Base-by-base conservation (phyloP, 2,888 invertebrate species). In the Hydraecia micacea region DNA sequence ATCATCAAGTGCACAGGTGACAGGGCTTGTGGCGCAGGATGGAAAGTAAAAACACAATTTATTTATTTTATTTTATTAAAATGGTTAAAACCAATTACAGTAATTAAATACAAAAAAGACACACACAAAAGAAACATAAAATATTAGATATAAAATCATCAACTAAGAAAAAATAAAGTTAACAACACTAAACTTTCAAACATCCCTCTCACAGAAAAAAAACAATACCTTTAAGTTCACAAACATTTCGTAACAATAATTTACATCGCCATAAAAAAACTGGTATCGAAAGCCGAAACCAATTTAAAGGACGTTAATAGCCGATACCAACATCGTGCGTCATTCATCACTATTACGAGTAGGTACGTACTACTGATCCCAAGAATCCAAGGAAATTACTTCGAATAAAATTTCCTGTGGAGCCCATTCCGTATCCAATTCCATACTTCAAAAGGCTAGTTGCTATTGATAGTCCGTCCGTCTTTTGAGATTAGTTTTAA, bases 351-450 rank as follows among this genome's bases (percentile, higher is more conserved):
- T 87, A 80, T 55, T 71, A 46, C 36, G 32, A 42, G 25, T 21
- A 36, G 15, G n/a, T 21, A 36, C 21, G n/a, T 72, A 39, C 55
- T 71, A 71, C 69, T 70, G 82, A 74, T 79, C 58, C 73, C 60
- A 77, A 79, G 70, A 81, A 86, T 81, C 75, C 73, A 66, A 90
- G 86, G 81, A 87, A 90, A 89, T 89, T 83, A 90, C 84, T 73
- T 79, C 76, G 82, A 86, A 90, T 87, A 87, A 86, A 89, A 89
- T 88, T 85, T 90, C 83, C 86, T 86, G 82, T 65, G 70, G 75
- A 80, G 74, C 81, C 83, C 83, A 87, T 85, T 87, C 80, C 75
- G 78, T 75, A 77, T 79, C 83, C 81, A 89, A 88, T 87, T 81
- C 81, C 42, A 69, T 78, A 85, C 81, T 85, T 90, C 87, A 90